A percentile compares a stretch with the other conserved stretches of the same genome.
Conservation (phyloP, 2,888 invertebrate species). For the Lordiphosa fenestrarum region DNA sequence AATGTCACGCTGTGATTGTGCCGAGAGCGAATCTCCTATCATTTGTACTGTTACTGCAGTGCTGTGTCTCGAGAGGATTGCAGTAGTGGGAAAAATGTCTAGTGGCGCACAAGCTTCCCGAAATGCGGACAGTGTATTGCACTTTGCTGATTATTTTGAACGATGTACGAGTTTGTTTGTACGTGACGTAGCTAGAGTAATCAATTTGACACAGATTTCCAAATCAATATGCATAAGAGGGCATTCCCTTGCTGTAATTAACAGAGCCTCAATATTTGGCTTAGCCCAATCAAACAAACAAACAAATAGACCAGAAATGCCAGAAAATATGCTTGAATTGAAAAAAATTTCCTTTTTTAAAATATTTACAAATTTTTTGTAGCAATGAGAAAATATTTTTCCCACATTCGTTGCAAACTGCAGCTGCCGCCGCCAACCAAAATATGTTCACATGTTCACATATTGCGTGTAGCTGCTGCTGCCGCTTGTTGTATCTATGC, state of each 20-base stretch:
- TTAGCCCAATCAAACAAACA: too few relatives aligned
- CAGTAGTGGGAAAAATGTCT: constrained; percentile 58
- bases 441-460: constrained; percentile 50
- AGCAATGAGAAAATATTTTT: constrained; percentile 27
- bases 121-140: constrained; percentile 39
- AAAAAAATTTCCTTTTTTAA: too few relatives aligned
- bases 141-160: constrained; percentile 65
- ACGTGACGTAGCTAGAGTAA: constrained; percentile 37
- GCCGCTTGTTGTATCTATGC: constrained; percentile 9
- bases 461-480: constrained; percentile 37
- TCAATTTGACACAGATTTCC: constrained; percentile 69
- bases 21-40: constrained; percentile 48
- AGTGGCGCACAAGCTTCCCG: constrained; percentile 31
- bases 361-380: too few relatives aligned
- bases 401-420: constrained; percentile 32
- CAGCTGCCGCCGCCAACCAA: constrained; percentile 21
- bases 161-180: constrained; percentile 20
- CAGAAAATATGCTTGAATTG: too few relatives aligned
- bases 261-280: too few relatives aligned
- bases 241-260: too few relatives aligned
- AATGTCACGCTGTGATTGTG: constrained; percentile 67
- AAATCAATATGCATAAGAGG: constrained; percentile 51
- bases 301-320: too few relatives aligned
- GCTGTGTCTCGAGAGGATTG: constrained; percentile 65
- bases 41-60: constrained; percentile 40